Evolutionary conservation across 2,888 invertebrate genomes (phyloP).

Genomic region (Cheilosia pagana): DNA sequence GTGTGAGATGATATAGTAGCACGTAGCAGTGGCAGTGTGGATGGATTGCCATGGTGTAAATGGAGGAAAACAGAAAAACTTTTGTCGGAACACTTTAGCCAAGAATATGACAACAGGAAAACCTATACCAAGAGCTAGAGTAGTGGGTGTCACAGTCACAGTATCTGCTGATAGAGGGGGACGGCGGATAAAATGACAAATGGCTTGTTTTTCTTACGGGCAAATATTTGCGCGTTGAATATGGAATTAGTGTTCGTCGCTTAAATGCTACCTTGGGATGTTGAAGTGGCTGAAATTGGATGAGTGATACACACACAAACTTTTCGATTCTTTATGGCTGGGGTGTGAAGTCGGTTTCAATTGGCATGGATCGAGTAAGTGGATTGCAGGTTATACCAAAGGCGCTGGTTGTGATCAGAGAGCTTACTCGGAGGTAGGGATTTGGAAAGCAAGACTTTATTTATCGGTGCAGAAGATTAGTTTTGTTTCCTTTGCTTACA

Average conservation of each 20-base stretch:
- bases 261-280: slow-evolving; percentile 13
- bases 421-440: no score
- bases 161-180: slow-evolving; percentile 11
- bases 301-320: slow-evolving; percentile 2
- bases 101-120: slow-evolving; percentile 45
- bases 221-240: slow-evolving; percentile 69
- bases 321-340: not conserved
- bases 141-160: slow-evolving; percentile 7
- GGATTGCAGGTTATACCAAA: no score
- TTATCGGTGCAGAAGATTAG: no score
- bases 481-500: no score
- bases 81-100: slow-evolving; percentile 56
- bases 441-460: no score
- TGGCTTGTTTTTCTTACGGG: slow-evolving; percentile 53
- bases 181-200: slow-evolving; percentile 51
- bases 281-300: slow-evolving; percentile 20
- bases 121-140: not conserved
- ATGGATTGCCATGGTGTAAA: slow-evolving; percentile 43
- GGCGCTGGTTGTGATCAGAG: no score
- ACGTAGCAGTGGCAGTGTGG: slow-evolving; percentile 8
- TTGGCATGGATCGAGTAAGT: no score
- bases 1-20: slow-evolving; percentile 39
- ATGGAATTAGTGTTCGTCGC: slow-evolving; percentile 46
- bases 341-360: not conserved
- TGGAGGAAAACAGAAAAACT: slow-evolving; percentile 50